Base-by-base conservation (phyloP, 2,797 vertebrate species). In the Pseudochromis fuscus region DNA sequence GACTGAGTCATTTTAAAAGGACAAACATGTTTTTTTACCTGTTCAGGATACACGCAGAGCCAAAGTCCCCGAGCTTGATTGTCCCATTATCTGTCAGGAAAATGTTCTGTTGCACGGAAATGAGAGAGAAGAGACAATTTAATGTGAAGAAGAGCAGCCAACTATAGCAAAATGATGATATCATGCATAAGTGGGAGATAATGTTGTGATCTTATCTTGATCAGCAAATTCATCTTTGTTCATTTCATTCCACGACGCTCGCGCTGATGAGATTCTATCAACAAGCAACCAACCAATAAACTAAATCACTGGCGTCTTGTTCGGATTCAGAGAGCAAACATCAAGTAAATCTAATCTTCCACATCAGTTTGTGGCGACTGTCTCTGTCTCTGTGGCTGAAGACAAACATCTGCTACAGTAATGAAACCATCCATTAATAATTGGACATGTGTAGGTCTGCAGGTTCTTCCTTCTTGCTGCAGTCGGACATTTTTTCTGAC, bases 31-130 rank as follows among this genome's bases (percentile, higher is more conserved):
- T 9, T 12, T 11, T 11, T 11, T 94, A 96, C 97, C 93, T 96
- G 80, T 95, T 96, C 71, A 98, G 94, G 91, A 96, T 83, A 75
- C 90, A 94, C 0, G 96, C 96, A 11, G 96, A 98, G 79, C 96
- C 97, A 93, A 99, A 99, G 85, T 99, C 97, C 74, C 96, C 97
- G 40, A 98, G 77, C 90, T 97, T 98, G 72, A 98, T 78, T 79
- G 91, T 94, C 79, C 95, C 95, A 33, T 84, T 90, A 77, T 94
- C 93, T 52, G 96, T 95, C 76, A 98, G 94, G 90, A 99, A 97
- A 87, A 98, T 85, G 57, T 98, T 98, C 96, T 98, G 91, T 61
- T 86, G 66, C 52, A 60, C n/a, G 77, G 67, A 89, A 90, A 87
- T 67, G 19, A 89, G 51, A 76, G 28, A 62, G 31, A 52, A 78